These are phyloP conservation scores for Origma solitaria DNA, from an alignment of 2,113 vertebrate species.

Conservation along the genomic window DNA sequence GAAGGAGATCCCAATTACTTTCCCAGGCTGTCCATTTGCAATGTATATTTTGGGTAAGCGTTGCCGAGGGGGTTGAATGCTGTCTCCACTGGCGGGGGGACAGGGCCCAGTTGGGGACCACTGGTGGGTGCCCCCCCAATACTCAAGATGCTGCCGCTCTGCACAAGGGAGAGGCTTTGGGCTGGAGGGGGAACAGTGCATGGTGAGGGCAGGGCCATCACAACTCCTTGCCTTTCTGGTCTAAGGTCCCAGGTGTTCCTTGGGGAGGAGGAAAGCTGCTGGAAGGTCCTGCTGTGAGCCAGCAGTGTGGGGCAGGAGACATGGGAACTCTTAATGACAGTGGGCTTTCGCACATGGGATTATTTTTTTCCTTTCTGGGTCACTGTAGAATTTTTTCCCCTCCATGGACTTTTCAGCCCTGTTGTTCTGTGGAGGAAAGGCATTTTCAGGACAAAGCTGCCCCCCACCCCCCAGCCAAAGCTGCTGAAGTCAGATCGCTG, in stretches of 20 bases:
- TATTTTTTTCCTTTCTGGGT: neutral
- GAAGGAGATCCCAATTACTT: neutral
- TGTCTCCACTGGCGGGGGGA: neutral
- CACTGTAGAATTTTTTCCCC: neutral
- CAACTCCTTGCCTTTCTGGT: neutral
- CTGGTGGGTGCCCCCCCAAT: neutral
- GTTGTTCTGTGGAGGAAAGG: neutral
- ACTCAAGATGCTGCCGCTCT: neutral
- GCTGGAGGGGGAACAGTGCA: rapidly evolving
- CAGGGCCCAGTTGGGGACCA: neutral
- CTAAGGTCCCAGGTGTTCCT: neutral
- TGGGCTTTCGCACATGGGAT: neutral
- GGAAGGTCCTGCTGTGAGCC: neutral
- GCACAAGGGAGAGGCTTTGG: neutral
- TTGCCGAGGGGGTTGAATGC: neutral
- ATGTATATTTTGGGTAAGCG: neutral
- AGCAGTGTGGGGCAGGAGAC: neutral
- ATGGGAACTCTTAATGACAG: neutral
- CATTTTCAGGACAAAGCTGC: neutral
- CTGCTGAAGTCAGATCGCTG: neutral
- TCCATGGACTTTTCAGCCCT: neutral
- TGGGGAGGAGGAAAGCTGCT: neutral
- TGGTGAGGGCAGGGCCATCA: no score
- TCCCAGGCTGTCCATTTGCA: neutral
- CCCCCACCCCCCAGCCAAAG: rapidly evolving